Evolutionary conservation across 1,140 invertebrate species (phyloP).

Genomic region (Diorhabda carinulata): DNA sequence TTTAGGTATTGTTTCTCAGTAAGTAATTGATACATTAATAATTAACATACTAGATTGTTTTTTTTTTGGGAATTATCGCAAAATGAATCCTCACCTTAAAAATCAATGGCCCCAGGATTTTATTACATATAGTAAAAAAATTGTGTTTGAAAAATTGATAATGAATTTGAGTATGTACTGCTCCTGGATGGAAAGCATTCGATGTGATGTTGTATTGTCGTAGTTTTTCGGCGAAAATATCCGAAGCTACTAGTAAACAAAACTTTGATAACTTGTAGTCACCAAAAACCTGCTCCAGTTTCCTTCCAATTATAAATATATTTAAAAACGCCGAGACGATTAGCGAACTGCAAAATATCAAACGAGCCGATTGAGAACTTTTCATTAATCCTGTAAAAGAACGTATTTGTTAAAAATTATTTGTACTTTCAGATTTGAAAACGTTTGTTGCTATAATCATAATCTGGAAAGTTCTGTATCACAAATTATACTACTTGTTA

Average conservation of each 20-base stretch:
- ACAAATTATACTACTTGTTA: too few relatives aligned
- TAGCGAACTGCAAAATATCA: slow-evolving; percentile 48
- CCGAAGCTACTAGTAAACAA: slow-evolving; percentile 62
- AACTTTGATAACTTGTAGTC: slow-evolving; percentile 53
- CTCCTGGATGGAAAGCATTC: slow-evolving; percentile 12
- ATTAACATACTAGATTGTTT: too few relatives aligned
- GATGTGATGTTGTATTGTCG: slow-evolving; percentile 46
- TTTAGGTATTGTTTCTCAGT: too few relatives aligned
- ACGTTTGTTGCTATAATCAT: too few relatives aligned
- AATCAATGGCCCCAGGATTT: neutral
- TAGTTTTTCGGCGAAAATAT: slow-evolving; percentile 57
- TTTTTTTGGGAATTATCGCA: too few relatives aligned
- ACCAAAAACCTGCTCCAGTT: slow-evolving; percentile 33
- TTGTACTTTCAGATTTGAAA: too few relatives aligned
- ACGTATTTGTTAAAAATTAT: too few relatives aligned
- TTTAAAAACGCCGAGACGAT: slow-evolving; percentile 43
- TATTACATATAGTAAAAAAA: neutral
- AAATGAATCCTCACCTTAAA: neutral
- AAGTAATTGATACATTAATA: too few relatives aligned
- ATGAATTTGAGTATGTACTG: slow-evolving; percentile 1
- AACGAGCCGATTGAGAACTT: slow-evolving; percentile 46
- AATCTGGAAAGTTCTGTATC: too few relatives aligned
- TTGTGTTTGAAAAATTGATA: neutral
- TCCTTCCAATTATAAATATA: slow-evolving; percentile 34
- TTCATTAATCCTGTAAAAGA: slow-evolving; percentile 47